A percentile compares a stretch with the other conserved stretches of the same genome.
These are phyloP conservation scores for Ridgeia piscesae DNA, from an alignment of 1,140 invertebrate genomes.

Conservation along the genomic window DNA sequence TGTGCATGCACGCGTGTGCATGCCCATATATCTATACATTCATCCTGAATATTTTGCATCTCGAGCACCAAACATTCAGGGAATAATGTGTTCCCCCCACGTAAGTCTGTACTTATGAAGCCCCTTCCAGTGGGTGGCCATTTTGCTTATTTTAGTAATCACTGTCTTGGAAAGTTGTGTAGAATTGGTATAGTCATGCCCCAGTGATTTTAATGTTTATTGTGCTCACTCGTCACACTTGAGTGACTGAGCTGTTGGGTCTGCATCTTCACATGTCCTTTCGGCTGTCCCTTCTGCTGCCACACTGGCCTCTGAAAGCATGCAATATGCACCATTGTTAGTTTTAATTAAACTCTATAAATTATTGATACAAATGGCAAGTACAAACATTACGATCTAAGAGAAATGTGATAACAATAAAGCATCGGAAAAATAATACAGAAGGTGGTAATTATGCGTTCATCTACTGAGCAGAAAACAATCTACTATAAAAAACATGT, in stretches of 20 bases:
- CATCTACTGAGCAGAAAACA: neutral
- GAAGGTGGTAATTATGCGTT: neutral
- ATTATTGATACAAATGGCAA: neutral
- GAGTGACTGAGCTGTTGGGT: constrained; percentile 72
- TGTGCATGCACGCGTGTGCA: too few species aligned
- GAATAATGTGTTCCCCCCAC: too few species aligned
- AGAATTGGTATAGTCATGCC: neutral
- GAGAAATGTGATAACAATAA: neutral
- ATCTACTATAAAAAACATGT: neutral
- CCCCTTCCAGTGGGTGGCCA: neutral
- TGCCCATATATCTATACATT: too few species aligned
- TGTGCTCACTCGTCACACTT: constrained; percentile 81
- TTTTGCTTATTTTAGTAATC: neutral
- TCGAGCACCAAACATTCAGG: neutral
- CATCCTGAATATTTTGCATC: too few species aligned
- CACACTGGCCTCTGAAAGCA: neutral
- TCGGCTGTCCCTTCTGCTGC: neutral
- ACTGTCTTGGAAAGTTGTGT: neutral
- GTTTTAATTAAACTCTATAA: neutral
- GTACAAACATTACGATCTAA: neutral
- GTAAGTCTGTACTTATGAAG: too few species aligned
- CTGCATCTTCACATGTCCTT: neutral
- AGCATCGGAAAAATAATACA: neutral
- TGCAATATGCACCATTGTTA: neutral
- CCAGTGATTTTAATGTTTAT: neutral